Conservation (phyloP, 2,888 invertebrate genomes). For the Oconnorella tubifera region DNA sequence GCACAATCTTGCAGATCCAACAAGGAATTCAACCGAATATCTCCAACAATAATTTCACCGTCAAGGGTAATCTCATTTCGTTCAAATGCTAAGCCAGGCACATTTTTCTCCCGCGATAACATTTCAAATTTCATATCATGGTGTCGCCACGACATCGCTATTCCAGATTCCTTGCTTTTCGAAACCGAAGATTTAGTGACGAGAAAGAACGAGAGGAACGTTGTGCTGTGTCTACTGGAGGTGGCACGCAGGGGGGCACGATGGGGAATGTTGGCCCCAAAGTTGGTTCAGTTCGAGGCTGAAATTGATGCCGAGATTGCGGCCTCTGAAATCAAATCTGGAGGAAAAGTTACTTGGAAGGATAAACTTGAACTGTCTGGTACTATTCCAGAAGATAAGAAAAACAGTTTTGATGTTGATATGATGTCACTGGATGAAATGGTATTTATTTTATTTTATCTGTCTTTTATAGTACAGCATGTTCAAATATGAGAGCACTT, state of each 20-base stretch:
- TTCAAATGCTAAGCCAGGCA: conserved; percentile 79
- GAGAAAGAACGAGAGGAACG: conserved; percentile 92
- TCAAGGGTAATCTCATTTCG: conserved; percentile 11
- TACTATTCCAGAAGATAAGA: not conserved
- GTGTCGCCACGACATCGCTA: conserved; percentile 70
- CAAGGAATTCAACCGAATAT: too few relatives aligned
- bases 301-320: conserved; percentile 26
- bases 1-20: too few relatives aligned
- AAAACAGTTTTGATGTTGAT: conserved; percentile 18
- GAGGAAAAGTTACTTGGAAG: too few relatives aligned
- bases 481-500: too few relatives aligned
- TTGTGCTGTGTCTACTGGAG: conserved; percentile 87
- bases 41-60: too few relatives aligned
- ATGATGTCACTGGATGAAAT: conserved; percentile 31
- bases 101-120: conserved; percentile 92
- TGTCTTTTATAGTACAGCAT: too few relatives aligned
- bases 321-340: too few relatives aligned
- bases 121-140: conserved; percentile 91
- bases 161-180: conserved; percentile 87
- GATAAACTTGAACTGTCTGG: not conserved
- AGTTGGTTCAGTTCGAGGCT: conserved; percentile 22
- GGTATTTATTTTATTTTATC: too few relatives aligned
- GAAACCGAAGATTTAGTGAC: conserved; percentile 94
- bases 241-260: conserved; percentile 83
- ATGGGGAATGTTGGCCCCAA: conserved; percentile 57